phyloP scores from a whole-genome alignment of 2,888 invertebrate genomes.

The Drosophila austrosaltans region DNA sequence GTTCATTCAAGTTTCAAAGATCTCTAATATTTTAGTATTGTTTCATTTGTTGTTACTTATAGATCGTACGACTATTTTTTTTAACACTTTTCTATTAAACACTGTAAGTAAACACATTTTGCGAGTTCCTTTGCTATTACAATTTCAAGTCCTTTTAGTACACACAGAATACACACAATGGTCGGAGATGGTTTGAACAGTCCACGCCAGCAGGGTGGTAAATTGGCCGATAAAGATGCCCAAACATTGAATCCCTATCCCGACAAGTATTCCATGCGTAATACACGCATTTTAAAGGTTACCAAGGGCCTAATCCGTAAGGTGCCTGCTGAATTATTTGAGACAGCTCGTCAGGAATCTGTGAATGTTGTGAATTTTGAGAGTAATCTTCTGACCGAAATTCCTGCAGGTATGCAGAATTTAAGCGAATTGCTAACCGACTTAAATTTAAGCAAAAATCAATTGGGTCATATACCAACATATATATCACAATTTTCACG shows the following conservation, averaged over 20 bases:
- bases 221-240: not conserved
- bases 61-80: not conserved
- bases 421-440: constrained; percentile 85
- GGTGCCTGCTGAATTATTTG: constrained; percentile 47
- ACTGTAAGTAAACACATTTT: not conserved
- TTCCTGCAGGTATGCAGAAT: constrained; percentile 80
- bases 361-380: constrained; percentile 55
- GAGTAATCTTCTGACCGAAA: constrained; percentile 42
- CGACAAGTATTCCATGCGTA: constrained; percentile 63
- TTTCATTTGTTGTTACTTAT: not conserved
- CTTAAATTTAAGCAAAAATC: constrained; percentile 88
- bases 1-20: not conserved
- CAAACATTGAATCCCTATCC: constrained; percentile 28
- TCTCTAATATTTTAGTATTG: not conserved
- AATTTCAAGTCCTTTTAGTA: not conserved
- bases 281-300: constrained; percentile 39
- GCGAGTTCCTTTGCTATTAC: not conserved
- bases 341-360: constrained; percentile 47
- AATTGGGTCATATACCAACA: constrained; percentile 86
- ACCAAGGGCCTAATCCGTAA: constrained; percentile 26
- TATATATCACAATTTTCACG: constrained; percentile 86
- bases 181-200: constrained; percentile 66
- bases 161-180: constrained; percentile 16
- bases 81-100: not conserved
- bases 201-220: constrained; percentile 56